Evolutionary conservation across 2,888 invertebrate species (phyloP), one percentile per base, ranked within the genome.

Genomic region (Salticus scenicus): DNA sequence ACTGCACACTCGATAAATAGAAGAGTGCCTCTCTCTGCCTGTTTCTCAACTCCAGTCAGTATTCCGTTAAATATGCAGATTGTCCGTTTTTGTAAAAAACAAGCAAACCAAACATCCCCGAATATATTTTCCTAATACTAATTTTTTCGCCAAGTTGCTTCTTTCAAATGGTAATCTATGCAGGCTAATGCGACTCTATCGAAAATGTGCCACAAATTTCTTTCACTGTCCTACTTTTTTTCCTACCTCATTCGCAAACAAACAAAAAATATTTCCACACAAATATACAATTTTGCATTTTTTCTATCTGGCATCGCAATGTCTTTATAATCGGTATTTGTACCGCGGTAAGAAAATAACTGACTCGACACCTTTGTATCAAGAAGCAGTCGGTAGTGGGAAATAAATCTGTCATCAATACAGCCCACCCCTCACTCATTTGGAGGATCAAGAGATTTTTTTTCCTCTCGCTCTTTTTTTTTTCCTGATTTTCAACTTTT

Each of bases 361-460:
- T 4, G 20, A 57, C 42, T 14, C 17, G 42, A 47, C 42, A 47
- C 37, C 42, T 47, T 14, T 17, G 42, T 47, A 47, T 47, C 42
- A 47, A 17, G 17, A 47, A 47, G 42, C 17, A 47, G 42, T 47
- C 17, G 42, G 7, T 47, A 17, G 42, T 17, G n/a, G 42, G 42
- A 17, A 57, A 57, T 57, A 57, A 57, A 57, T 57, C 57, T 57
- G 57, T 57, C 57, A 57, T 57, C 57, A 57, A 57, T 57, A 57
- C 24, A 37, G 37, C 57, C 57, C 24, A 24, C 57, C 57, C 57
- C 57, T 24, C 24, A 24, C 24, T 20, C 57, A 57, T 24, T 57
- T n/a, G 2, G 24, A 17, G 20, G 24, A 47, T 47, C 42, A 14
- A 14, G 7, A 17, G 17, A 47, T 47, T 47, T 47, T 47, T 47